phyloP scores from a whole-genome alignment of 1,140 invertebrate genomes.

The Microplitis demolitor region DNA sequence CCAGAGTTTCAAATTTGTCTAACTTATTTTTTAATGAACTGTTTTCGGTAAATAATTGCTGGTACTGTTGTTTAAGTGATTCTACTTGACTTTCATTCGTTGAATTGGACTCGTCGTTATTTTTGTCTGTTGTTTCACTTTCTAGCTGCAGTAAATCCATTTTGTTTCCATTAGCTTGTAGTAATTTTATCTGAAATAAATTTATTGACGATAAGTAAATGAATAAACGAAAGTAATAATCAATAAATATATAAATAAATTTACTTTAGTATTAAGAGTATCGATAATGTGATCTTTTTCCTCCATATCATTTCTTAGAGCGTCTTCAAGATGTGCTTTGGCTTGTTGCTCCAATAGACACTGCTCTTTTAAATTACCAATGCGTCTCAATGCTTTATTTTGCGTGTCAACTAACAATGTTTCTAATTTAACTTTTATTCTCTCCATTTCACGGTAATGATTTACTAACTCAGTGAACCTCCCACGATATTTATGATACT shows the following conservation, averaged over 20 bases:
- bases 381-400: constrained; percentile 83
- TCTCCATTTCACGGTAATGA: constrained; percentile 79
- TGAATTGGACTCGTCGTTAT: background rate
- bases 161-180: constrained; percentile 22
- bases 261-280: constrained; percentile 80
- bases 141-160: too few species aligned
- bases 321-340: constrained; percentile 89
- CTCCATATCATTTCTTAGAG: constrained; percentile 83
- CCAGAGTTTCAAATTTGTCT: constrained; percentile 52
- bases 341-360: constrained; percentile 87
- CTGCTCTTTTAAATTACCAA: constrained; percentile 87
- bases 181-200: constrained; percentile 26
- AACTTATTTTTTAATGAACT: constrained; percentile 50
- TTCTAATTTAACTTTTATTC: constrained; percentile 76
- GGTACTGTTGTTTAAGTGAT: constrained; percentile 1
- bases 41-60: constrained; percentile 43
- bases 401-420: constrained; percentile 83
- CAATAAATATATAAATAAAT: constrained; percentile 27
- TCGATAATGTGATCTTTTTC: constrained; percentile 87
- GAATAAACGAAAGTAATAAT: background rate
- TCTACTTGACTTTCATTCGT: background rate
- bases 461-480: constrained; percentile 77
- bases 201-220: background rate
- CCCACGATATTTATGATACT: constrained; percentile 82
- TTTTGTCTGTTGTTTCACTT: background rate